Percentiles rank a stretch among this genome's conserved stretches.
phyloP scores from a whole-genome alignment of 1,140 invertebrate species.

The Hycleus phaleratus region DNA sequence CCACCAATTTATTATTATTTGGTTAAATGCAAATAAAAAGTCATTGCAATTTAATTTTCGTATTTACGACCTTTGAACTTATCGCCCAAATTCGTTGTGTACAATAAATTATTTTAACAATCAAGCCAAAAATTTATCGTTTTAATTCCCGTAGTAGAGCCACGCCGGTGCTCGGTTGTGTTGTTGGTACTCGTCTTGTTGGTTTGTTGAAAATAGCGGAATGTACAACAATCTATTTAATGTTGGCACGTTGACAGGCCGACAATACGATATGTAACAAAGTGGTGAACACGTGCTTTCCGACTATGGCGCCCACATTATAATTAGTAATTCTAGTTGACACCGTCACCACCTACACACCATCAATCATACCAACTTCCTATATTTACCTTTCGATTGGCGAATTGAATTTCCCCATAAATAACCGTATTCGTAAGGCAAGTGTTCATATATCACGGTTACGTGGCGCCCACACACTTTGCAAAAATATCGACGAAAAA shows the following conservation, averaged over 20 bases:
- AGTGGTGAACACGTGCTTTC: constrained; percentile 5
- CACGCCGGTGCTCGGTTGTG: background rate
- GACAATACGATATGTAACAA: constrained; percentile 13
- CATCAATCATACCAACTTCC: constrained; percentile 18
- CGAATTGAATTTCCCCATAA: constrained; percentile 18
- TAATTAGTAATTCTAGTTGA: constrained; percentile 19
- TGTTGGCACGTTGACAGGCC: constrained; percentile 14
- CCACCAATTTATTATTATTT: constrained; percentile 9
- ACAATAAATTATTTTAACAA: constrained; percentile 4
- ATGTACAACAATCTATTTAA: constrained; percentile 12
- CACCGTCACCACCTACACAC: constrained; percentile 6
- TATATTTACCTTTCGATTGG: constrained; percentile 1
- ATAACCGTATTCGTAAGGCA: constrained; percentile 20
- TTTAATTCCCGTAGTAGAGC: background rate
- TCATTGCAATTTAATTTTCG: constrained; percentile 6
- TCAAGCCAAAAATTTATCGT: constrained; percentile 4
- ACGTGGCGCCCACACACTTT: constrained; percentile 21
- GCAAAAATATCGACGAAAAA: constrained; percentile 12
- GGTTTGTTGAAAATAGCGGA: background rate
- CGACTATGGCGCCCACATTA: constrained; percentile 10
- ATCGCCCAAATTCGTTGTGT: background rate
- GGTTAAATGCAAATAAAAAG: background rate
- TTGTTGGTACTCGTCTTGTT: background rate
- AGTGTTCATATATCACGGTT: constrained; percentile 24
- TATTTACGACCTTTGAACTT: constrained; percentile 6